A percentile compares a stretch with the other conserved stretches of the same genome.
Conservation (phyloP, 2,113 vertebrate genomes). For the Accipiter cooperii region DNA sequence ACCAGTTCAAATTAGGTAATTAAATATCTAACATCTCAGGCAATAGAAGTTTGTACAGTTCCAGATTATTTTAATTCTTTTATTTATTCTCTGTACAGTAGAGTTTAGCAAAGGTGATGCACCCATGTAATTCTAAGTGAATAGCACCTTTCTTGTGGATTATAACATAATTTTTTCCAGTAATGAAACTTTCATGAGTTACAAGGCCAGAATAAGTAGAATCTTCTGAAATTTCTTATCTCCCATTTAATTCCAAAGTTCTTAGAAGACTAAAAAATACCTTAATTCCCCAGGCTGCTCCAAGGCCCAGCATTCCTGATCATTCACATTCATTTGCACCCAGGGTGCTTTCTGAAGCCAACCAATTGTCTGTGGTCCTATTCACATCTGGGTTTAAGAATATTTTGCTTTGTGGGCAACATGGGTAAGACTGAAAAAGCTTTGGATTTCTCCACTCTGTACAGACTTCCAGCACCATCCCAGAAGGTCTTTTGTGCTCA, state of each 20-base stretch:
- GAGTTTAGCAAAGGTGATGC: neutral
- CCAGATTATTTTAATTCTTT: conserved; percentile 19
- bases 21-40: neutral
- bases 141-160: neutral
- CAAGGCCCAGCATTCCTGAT: neutral
- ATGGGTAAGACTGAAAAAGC: neutral
- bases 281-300: neutral
- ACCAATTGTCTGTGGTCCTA: neutral
- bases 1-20: neutral
- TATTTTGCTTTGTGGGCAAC: neutral
- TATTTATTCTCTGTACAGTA: conserved; percentile 1
- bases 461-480: neutral
- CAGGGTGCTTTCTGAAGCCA: neutral
- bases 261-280: neutral
- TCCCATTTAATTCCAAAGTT: neutral
- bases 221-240: neutral
- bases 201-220: conserved; percentile 32
- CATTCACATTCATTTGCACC: neutral
- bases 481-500: neutral
- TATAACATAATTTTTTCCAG: conserved; percentile 9
- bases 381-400: neutral
- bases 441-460: neutral
- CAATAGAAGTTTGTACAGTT: neutral
- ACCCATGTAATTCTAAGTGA: neutral
- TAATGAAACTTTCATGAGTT: neutral